Conservation (phyloP, 2,888 invertebrate species). For the Phania funesta region DNA sequence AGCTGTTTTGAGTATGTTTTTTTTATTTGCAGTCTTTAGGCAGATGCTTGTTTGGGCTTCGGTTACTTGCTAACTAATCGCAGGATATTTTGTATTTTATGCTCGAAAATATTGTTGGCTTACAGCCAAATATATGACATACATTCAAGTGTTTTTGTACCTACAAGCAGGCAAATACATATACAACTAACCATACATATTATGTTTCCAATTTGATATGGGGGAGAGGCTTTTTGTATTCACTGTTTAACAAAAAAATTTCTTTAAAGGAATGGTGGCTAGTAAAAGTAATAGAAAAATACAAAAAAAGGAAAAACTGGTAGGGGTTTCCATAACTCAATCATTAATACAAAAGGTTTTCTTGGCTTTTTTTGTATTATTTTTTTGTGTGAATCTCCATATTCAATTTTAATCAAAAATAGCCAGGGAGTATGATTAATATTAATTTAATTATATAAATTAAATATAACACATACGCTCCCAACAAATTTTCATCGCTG, state of each 20-base stretch:
- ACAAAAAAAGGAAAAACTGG: not conserved
- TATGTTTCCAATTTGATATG: not conserved
- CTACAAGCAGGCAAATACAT: slow-evolving; percentile 21
- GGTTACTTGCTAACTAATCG: slow-evolving; percentile 68
- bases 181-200: not conserved
- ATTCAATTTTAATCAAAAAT: not conserved
- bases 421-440: not conserved
- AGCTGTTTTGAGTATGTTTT: slow-evolving; percentile 22
- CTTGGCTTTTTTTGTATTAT: too few relatives aligned
- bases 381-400: not conserved
- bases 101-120: slow-evolving; percentile 70
- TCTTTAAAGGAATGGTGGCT: not conserved
- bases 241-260: slow-evolving; percentile 3
- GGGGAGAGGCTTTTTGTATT: slow-evolving; percentile 4
- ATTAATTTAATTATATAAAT: not conserved
- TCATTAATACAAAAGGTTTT: not conserved
- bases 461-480: not conserved
- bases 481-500: not conserved
- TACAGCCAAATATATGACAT: slow-evolving; percentile 69
- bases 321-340: not conserved
- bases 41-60: slow-evolving; percentile 61
- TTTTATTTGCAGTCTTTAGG: slow-evolving; percentile 44
- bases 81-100: slow-evolving; percentile 69
- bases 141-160: slow-evolving; percentile 53
- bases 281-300: slow-evolving; percentile 2